Conservation (phyloP, 2,113 vertebrate species). For the Cyphomyrus discorhynchus region DNA sequence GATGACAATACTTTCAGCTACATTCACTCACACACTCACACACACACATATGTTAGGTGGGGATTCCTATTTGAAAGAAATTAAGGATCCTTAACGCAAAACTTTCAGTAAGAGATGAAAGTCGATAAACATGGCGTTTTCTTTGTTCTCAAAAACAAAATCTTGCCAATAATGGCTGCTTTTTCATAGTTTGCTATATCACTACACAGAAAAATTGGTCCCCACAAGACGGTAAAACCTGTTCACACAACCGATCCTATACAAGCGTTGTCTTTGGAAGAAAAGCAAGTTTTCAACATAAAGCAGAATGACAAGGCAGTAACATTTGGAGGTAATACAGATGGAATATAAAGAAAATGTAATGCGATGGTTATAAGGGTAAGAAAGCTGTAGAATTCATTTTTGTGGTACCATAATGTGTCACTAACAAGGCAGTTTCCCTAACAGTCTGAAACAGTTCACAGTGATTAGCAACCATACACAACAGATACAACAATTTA, state of each 20-base stretch:
- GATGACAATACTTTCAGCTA: constrained; percentile 1
- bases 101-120: background rate
- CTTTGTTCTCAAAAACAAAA: background rate
- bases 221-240: background rate
- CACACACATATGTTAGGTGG: constrained; percentile 16
- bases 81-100: background rate
- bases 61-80: constrained; percentile 16
- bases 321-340: background rate
- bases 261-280: background rate
- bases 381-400: background rate
- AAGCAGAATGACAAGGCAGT: background rate
- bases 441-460: background rate
- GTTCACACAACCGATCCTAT: background rate
- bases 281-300: background rate
- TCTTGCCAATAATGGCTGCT: background rate
- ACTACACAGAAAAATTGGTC: background rate
- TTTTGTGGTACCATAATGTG: background rate
- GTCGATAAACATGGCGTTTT: background rate
- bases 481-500: background rate
- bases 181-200: background rate
- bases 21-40: background rate
- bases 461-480: background rate
- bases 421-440: background rate
- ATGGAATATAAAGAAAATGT: background rate
- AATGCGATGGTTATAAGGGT: background rate